Conservation (phyloP, 2,888 invertebrate species). For the Drosophila affinis region DNA sequence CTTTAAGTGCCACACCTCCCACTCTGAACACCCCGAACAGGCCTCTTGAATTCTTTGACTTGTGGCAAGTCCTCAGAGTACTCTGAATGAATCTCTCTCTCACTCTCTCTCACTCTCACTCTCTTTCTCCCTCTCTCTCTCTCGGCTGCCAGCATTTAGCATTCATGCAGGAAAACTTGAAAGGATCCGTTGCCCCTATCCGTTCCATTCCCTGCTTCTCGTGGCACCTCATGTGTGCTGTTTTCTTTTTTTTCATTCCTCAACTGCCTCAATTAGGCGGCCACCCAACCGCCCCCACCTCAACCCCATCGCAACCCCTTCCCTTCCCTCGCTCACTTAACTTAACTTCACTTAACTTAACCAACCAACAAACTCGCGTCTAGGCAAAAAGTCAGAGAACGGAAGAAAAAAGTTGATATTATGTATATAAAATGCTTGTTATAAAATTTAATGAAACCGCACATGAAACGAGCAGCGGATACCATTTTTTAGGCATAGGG, state of each 20-base stretch:
- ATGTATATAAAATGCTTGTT: conserved; percentile 66
- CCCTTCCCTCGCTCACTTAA: conserved; percentile 7
- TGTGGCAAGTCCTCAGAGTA: conserved; percentile 16
- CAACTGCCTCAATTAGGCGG: conserved; percentile 64
- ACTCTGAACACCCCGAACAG: background rate
- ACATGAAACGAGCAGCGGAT: conserved; percentile 54
- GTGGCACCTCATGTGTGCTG: conserved; percentile 43
- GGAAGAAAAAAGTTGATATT: conserved; percentile 31
- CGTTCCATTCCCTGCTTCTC: conserved; percentile 12
- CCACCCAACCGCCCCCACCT: conserved; percentile 19
- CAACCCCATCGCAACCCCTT: conserved; percentile 18
- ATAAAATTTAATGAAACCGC: conserved; percentile 74
- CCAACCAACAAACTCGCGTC: conserved; percentile 43
- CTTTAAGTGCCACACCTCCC: conserved; percentile 50
- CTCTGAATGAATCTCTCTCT: conserved; percentile 46
- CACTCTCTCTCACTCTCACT: conserved; percentile 33
- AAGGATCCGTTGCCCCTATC: conserved; percentile 22
- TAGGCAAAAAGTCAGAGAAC: conserved; percentile 35
- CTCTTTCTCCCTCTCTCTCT: conserved; percentile 32
- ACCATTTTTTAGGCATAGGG: conserved; percentile 33
- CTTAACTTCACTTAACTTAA: conserved; percentile 28
- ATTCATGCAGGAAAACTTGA: conserved; percentile 47
- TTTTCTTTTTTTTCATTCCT: conserved; percentile 54
- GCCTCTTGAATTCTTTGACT: conserved; percentile 57
- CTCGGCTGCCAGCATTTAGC: conserved; percentile 24